Evolutionary conservation across 2,797 vertebrate genomes (phyloP).

Genomic region (Chaetodon trifasciatus): DNA sequence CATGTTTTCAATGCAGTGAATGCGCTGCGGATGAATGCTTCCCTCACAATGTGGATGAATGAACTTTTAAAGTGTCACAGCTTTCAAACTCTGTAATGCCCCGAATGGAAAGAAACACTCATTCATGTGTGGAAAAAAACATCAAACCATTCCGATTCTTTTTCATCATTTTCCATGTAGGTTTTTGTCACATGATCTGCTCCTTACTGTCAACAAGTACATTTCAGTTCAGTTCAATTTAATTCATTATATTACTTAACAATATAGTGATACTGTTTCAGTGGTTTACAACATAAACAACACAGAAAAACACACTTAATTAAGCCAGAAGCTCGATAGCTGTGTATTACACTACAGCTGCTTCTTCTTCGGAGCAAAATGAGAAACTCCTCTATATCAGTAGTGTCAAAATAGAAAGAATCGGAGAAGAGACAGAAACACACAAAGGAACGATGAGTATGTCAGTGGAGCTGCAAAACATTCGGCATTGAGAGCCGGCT

Average conservation of each 20-base stretch:
- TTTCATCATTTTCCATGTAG: not conserved
- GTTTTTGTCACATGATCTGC: not conserved
- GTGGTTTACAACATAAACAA: constrained; percentile 9
- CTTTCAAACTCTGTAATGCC: not conserved
- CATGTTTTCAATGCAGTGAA: not conserved
- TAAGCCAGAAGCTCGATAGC: constrained; percentile 7
- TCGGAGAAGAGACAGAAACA: not conserved
- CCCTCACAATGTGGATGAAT: not conserved
- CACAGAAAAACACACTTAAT: not conserved
- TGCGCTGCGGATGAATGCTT: not conserved
- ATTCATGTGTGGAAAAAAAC: too few species aligned
- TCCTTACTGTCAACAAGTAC: not conserved
- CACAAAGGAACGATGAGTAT: not conserved
- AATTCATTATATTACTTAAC: not conserved
- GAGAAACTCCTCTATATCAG: not conserved
- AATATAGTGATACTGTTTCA: not conserved
- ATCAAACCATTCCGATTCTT: not conserved
- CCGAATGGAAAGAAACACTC: not conserved
- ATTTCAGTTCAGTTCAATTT: not conserved
- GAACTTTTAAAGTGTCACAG: not conserved
- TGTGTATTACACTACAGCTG: not conserved
- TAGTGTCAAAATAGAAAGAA: not conserved
- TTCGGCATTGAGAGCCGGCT: not conserved
- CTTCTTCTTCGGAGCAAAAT: constrained; percentile 3
- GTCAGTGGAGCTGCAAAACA: not conserved